Percentiles rank a stretch among this genome's conserved stretches.
Evolutionary conservation across 2,797 vertebrate species (phyloP).

Genomic region (Silurus aristotelis): DNA sequence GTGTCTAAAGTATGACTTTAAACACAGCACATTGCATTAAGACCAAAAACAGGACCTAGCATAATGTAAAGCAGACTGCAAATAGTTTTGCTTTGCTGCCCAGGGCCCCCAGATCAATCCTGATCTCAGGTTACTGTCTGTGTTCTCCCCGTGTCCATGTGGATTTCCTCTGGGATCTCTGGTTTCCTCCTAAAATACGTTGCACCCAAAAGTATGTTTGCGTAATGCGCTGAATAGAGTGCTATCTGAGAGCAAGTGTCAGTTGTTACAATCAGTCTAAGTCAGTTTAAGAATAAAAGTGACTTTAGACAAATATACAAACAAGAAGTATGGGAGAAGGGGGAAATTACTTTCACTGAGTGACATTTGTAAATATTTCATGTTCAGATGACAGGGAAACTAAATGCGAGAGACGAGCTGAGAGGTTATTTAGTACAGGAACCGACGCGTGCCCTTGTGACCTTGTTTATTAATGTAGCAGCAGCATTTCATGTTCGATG

Average conservation of each 20-base stretch:
- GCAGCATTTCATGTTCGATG: neutral
- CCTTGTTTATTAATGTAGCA: neutral
- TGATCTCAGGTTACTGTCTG: neutral
- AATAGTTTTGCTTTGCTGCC: neutral
- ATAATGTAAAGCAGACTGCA: neutral
- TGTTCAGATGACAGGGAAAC: neutral
- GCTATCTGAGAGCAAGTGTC: neutral
- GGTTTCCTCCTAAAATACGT: neutral
- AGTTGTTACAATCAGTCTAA: neutral
- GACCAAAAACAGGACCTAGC: neutral
- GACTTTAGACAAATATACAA: neutral
- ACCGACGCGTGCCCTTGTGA: neutral
- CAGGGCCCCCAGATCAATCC: neutral
- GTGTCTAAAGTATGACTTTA: neutral
- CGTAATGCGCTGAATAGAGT: neutral
- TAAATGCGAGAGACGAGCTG: neutral
- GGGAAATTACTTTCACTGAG: neutral
- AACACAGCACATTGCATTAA: neutral
- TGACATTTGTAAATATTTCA: neutral
- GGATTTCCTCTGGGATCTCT: neutral
- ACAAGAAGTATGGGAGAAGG: neutral
- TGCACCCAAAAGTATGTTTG: neutral
- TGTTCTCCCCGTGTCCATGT: neutral
- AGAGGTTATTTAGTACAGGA: neutral
- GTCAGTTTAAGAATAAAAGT: neutral